Evolutionary conservation across 92 coral and sea anemone species (phyloP).

Genomic region (Actinernus sp.): DNA sequence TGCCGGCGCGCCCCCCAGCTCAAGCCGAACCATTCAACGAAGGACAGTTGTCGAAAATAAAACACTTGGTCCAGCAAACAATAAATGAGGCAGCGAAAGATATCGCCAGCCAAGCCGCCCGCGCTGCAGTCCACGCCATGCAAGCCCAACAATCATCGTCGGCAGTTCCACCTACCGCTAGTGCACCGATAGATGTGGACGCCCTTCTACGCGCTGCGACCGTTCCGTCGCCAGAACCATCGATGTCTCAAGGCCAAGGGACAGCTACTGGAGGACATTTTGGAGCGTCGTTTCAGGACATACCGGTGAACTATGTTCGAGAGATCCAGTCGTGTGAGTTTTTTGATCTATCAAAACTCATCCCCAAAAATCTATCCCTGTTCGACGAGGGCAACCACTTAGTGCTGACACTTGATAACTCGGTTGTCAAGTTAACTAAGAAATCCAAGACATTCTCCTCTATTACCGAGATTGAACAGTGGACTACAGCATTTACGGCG

Average conservation of each 20-base stretch:
- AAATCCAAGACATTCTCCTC: not conserved
- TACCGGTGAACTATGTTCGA: conserved; percentile 24
- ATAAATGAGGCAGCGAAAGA: conserved; percentile 9
- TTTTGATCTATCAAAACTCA: conserved; percentile 37
- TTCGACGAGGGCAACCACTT: conserved; percentile 25
- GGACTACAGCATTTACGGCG: conserved; percentile 45
- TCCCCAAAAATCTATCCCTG: conserved; percentile 15
- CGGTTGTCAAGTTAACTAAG: conserved; percentile 9
- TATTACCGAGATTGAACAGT: conserved; percentile 28
- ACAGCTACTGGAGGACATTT: not conserved
- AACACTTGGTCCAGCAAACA: conserved; percentile 1
- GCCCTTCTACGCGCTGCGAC: too few relatives aligned
- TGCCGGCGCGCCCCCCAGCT: too few relatives aligned
- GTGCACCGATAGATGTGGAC: too few relatives aligned
- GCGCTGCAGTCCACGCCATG: conserved; percentile 8
- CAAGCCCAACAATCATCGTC: not conserved
- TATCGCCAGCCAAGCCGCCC: conserved; percentile 27
- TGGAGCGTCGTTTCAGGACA: conserved; percentile 14
- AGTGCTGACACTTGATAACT: conserved; percentile 32
- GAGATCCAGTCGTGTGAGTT: conserved; percentile 58
- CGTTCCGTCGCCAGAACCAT: too few relatives aligned
- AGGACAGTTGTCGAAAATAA: not conserved
- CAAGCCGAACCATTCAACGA: too few relatives aligned
- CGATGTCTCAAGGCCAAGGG: not conserved
- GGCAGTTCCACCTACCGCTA: not conserved